These are phyloP conservation scores for Drosophila lowei DNA, from an alignment of 1,140 invertebrate genomes.

Conservation along the genomic window DNA sequence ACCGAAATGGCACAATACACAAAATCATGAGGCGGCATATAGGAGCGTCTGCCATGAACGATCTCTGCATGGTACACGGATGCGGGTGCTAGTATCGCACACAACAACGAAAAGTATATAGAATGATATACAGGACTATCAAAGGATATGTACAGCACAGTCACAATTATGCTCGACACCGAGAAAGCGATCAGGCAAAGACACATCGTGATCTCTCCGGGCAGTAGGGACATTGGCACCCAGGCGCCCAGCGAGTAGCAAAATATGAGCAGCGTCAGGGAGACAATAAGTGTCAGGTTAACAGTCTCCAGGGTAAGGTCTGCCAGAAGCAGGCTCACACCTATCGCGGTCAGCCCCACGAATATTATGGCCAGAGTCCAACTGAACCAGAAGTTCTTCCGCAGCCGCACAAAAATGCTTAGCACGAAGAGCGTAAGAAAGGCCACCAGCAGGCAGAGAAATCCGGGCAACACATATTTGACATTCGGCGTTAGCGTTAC, in stretches of 20 bases:
- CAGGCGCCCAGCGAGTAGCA: constrained; percentile 31
- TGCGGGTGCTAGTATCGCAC: constrained; percentile 1
- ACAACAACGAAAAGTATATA: constrained; percentile 16
- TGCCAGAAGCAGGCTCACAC: constrained; percentile 16
- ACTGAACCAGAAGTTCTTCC: constrained; percentile 3
- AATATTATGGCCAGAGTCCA: constrained; percentile 17
- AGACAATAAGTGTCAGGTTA: background rate
- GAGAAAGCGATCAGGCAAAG: constrained; percentile 7
- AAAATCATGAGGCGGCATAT: constrained; percentile 17
- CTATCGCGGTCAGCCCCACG: constrained; percentile 2
- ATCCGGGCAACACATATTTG: constrained; percentile 3
- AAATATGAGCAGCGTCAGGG: background rate
- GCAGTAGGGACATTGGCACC: constrained; percentile 22
- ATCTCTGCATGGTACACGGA: constrained; percentile 27
- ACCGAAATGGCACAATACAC: constrained; percentile 15
- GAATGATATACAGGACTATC: background rate
- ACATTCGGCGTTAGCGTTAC: background rate
- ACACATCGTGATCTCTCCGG: constrained; percentile 27
- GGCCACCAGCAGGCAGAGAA: constrained; percentile 8
- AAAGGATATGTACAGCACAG: constrained; percentile 21
- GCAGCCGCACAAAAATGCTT: background rate
- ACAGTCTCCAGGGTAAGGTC: background rate
- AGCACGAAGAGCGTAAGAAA: constrained; percentile 16
- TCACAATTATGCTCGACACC: background rate
- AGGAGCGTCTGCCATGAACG: constrained; percentile 23